phyloP scores from a whole-genome alignment of 2,888 invertebrate genomes.

The Frankliniella intonsa region DNA sequence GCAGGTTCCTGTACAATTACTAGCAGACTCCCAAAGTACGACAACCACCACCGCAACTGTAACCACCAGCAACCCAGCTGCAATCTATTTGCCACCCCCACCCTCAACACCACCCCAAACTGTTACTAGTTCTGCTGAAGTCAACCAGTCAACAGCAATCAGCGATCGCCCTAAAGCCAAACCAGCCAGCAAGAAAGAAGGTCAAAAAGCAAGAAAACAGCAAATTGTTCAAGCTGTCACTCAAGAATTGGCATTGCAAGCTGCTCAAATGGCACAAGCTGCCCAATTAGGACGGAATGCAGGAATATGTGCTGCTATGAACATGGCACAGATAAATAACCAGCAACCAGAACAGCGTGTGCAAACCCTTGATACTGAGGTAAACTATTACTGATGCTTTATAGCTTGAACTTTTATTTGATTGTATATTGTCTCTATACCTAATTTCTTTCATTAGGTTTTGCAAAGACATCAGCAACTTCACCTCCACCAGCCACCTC shows the following conservation, averaged over 20 bases:
- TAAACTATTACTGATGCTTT: neutral
- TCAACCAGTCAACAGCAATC: constrained; percentile 62
- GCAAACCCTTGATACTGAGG: constrained; percentile 6
- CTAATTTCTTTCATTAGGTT: constrained; percentile 29
- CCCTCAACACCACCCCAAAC: constrained; percentile 36
- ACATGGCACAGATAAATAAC: constrained; percentile 44
- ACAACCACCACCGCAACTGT: constrained; percentile 38
- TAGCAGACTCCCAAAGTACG: constrained; percentile 38
- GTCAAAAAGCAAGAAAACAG: constrained; percentile 63
- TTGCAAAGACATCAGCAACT: constrained; percentile 43
- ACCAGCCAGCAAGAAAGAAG: constrained; percentile 73
- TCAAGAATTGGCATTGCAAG: constrained; percentile 27
- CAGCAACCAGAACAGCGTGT: constrained; percentile 41
- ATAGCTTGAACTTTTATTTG: neutral
- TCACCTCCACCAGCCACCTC: constrained; percentile 41
- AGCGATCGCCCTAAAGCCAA: constrained; percentile 81
- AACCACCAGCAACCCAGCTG: constrained; percentile 36
- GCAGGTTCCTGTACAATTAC: constrained; percentile 36
- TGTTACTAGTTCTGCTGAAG: constrained; percentile 29
- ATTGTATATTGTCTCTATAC: too few species aligned
- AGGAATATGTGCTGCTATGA: constrained; percentile 47
- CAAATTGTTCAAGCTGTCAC: constrained; percentile 30
- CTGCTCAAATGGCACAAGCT: constrained; percentile 46
- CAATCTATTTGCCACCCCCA: constrained; percentile 32
- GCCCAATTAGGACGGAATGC: constrained; percentile 45